These are phyloP conservation scores for Micrasema longulum DNA, from an alignment of 1,140 invertebrate genomes.

Conservation along the genomic window DNA sequence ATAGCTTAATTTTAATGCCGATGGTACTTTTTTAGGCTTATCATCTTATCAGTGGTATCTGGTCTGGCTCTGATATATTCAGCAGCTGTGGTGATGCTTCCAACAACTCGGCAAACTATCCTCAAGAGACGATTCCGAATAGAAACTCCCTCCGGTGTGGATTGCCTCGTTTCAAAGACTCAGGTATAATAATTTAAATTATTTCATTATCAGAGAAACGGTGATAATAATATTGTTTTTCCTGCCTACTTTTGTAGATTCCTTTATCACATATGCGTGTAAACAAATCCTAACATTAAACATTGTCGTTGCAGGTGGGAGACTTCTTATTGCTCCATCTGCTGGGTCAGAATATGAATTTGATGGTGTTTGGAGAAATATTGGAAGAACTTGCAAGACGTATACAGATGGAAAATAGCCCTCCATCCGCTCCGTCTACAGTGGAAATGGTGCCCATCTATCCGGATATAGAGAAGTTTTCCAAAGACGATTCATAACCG, in stretches of 20 bases:
- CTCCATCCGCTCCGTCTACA: conserved; percentile 85
- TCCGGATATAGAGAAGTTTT: conserved; percentile 79
- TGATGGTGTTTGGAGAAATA: conserved; percentile 82
- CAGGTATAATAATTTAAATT: conserved; percentile 69
- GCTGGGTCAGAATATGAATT: conserved; percentile 87
- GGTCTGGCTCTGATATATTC: conserved; percentile 86
- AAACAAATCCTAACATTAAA: too few species aligned
- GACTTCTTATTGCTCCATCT: conserved; percentile 87
- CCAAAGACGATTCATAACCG: conserved; percentile 83
- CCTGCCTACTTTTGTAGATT: too few species aligned
- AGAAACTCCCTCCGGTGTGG: conserved; percentile 76
- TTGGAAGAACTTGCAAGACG: conserved; percentile 73
- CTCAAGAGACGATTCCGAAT: conserved; percentile 82
- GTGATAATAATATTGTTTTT: too few species aligned
- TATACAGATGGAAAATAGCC: conserved; percentile 77
- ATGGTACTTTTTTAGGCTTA: conserved; percentile 71
- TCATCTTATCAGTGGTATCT: conserved; percentile 81
- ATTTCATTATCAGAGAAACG: too few species aligned
- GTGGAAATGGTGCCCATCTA: conserved; percentile 87
- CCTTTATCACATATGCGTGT: too few species aligned
- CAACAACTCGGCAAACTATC: conserved; percentile 83
- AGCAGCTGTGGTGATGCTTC: conserved; percentile 80
- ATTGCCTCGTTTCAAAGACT: conserved; percentile 79
- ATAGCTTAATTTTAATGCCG: not conserved
- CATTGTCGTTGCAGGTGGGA: conserved; percentile 73